Evolutionary conservation across 2,888 invertebrate genomes (phyloP).

Genomic region (Eledona agricola): DNA sequence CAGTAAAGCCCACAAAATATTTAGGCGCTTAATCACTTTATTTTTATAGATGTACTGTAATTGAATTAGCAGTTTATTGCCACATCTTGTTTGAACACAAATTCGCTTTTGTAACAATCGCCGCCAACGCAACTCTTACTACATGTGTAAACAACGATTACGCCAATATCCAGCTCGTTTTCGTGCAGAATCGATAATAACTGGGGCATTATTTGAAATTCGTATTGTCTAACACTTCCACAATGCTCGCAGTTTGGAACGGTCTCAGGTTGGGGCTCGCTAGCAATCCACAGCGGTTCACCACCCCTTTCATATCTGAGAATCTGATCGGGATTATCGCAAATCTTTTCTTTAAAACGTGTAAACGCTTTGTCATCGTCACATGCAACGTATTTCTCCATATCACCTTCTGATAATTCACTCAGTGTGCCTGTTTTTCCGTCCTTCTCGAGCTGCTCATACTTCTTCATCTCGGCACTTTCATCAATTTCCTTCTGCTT

Average conservation of each 20-base stretch:
- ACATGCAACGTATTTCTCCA: conserved; percentile 72
- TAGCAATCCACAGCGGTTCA: conserved; percentile 84
- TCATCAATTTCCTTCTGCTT: conserved; percentile 58
- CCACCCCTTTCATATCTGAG: conserved; percentile 81
- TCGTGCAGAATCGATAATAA: conserved; percentile 58
- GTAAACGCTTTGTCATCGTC: conserved; percentile 81
- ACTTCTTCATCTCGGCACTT: conserved; percentile 65
- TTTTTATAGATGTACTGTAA: background rate
- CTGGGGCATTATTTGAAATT: conserved; percentile 76
- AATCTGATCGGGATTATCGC: conserved; percentile 81
- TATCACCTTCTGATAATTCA: conserved; percentile 72
- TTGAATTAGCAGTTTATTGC: conserved; percentile 8
- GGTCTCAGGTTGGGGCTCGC: conserved; percentile 63
- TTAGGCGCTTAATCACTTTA: conserved; percentile 8
- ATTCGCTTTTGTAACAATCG: conserved; percentile 78
- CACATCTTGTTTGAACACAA: conserved; percentile 87
- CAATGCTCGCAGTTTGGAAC: conserved; percentile 82
- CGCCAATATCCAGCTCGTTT: conserved; percentile 84
- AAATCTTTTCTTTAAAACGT: conserved; percentile 77
- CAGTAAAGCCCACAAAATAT: conserved; percentile 16
- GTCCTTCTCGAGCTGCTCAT: conserved; percentile 51
- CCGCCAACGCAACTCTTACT: conserved; percentile 71
- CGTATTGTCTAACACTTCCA: conserved; percentile 80
- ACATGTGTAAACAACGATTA: conserved; percentile 87
- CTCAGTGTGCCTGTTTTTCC: conserved; percentile 71